A percentile compares a stretch with the other conserved stretches of the same genome.
Conservation (phyloP, 2,888 invertebrate genomes). For the Agrochola circellaris region DNA sequence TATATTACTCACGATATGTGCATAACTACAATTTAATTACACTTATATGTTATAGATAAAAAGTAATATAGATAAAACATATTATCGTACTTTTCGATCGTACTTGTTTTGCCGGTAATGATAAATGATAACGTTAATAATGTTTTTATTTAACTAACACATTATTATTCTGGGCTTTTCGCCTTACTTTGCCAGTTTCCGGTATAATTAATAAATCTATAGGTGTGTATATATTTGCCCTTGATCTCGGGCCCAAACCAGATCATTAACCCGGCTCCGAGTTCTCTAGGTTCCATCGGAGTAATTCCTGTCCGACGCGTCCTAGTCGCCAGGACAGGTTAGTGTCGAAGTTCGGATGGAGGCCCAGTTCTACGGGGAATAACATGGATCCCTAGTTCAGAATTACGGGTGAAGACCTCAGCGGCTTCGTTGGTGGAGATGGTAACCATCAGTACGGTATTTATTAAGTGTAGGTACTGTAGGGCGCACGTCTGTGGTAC, state of each 20-base stretch:
- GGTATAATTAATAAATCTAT: not conserved
- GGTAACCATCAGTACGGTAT: not conserved
- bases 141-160: conserved; percentile 52
- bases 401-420: conserved; percentile 8
- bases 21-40: conserved; percentile 56
- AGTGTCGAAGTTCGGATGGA: not conserved
- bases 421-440: not conserved
- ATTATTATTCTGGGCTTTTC: conserved; percentile 3
- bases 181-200: not conserved
- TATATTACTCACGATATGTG: conserved; percentile 21
- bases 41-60: conserved; percentile 60
- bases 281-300: not conserved
- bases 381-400: not conserved
- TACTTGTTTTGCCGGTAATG: conserved; percentile 44
- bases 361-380: not conserved
- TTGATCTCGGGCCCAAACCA: not conserved
- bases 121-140: conserved; percentile 52
- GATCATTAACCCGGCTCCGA: not conserved
- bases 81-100: conserved; percentile 59
- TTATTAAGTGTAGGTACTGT: not conserved
- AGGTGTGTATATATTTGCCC: too few species aligned
- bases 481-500: too few species aligned
- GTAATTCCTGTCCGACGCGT: not conserved
- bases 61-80: conserved; percentile 38
- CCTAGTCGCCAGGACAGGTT: not conserved